Conservation (phyloP, 2,113 vertebrate species). For the Tautogolabrus adspersus region DNA sequence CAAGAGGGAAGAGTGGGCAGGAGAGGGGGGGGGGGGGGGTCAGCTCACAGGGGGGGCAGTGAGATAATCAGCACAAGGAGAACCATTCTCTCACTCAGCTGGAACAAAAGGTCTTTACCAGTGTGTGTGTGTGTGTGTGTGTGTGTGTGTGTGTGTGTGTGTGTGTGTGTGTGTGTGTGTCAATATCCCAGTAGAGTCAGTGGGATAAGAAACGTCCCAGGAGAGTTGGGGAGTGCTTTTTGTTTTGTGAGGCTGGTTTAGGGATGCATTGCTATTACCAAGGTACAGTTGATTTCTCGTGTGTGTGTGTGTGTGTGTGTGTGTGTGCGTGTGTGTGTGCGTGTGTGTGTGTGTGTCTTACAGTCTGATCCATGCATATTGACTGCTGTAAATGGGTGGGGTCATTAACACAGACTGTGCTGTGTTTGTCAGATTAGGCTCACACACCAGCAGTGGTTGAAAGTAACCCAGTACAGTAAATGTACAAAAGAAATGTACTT, state of each 20-base stretch:
- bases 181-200: background rate
- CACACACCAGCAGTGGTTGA: background rate
- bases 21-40: conserved; percentile 2
- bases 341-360: background rate
- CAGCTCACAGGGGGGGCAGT: conserved; percentile 42
- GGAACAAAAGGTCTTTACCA: conserved; percentile 71
- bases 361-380: conserved; percentile 11
- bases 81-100: conserved; percentile 71
- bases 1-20: conserved; percentile 25
- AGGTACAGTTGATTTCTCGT: conserved; percentile 30
- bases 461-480: conserved; percentile 9
- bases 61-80: conserved; percentile 77
- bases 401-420: background rate
- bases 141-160: conserved; percentile 49
- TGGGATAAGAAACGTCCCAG: conserved; percentile 12
- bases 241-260: conserved; percentile 29
- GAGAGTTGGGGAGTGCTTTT: conserved; percentile 42
- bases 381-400: conserved; percentile 16
- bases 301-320: background rate
- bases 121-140: conserved; percentile 53
- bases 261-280: conserved; percentile 28
- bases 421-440: conserved; percentile 11
- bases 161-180: conserved; percentile 51
- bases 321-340: conserved; percentile 15
- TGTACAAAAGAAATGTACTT: background rate